A percentile compares a stretch with the other conserved stretches of the same genome.
phyloP scores from a whole-genome alignment of 2,888 invertebrate species.

The Cheilosia variabilis region DNA sequence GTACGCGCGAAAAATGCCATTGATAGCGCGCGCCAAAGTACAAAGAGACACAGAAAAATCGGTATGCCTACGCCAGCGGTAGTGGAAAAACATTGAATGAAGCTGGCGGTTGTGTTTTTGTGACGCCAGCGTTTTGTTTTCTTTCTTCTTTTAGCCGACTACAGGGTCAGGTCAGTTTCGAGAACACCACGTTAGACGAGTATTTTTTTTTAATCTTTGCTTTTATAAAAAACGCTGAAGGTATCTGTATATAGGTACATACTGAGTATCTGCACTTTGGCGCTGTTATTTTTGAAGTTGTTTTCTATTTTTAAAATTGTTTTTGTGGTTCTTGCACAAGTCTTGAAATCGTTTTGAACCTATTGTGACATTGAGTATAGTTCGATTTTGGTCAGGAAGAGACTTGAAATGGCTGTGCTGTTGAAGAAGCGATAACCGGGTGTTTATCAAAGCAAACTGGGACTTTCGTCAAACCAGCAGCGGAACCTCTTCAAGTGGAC shows the following conservation, averaged over 20 bases:
- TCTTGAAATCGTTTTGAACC: background rate
- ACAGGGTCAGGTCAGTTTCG: conserved; percentile 44
- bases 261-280: conserved; percentile 26
- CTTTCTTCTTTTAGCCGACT: background rate
- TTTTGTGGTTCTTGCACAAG: background rate
- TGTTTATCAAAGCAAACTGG: no score
- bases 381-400: background rate
- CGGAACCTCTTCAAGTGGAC: no score
- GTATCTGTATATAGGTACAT: background rate
- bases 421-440: no score
- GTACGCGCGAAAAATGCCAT: conserved; percentile 16
- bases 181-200: conserved; percentile 1
- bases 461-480: no score
- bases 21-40: conserved; percentile 20
- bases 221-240: background rate
- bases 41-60: background rate
- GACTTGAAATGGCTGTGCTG: no score
- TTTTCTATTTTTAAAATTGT: conserved; percentile 7
- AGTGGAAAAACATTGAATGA: conserved; percentile 32
- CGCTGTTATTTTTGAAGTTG: conserved; percentile 5
- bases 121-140: conserved; percentile 37
- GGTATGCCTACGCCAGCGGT: conserved; percentile 4
- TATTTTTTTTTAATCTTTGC: conserved; percentile 31
- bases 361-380: background rate
- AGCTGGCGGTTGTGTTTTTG: conserved; percentile 14